Base-by-base conservation (phyloP, 2,797 vertebrate genomes). In the Onychomys arenicola region DNA sequence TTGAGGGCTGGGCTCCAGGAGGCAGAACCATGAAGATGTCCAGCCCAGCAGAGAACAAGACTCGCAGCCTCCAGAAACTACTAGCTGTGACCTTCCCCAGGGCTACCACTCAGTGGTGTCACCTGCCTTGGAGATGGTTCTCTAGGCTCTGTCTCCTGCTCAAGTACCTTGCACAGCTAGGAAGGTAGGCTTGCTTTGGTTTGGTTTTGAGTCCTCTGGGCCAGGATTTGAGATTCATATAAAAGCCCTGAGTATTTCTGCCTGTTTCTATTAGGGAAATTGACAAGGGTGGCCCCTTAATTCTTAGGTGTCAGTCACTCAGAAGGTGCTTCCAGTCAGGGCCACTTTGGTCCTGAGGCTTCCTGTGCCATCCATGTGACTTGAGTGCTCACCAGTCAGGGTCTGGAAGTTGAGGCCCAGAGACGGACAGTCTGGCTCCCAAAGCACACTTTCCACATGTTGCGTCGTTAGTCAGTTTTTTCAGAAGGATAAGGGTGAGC, bases 171-270 rank as follows among this genome's bases (percentile, higher is more conserved):
- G 88, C 1, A 0, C 37, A 40, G 16, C 57, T 85, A n/a, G 73
- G 69, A 84, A 80, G 73, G 55, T 43, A 67, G 83, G 17, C 67
- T 63, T 88, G 71, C 19, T 82, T 89, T 91, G 52, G 23, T 87
- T 96, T 85, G 90, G 43, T 77, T 85, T 46, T 83, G 71, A 92
- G 83, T 34, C 49, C 52, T 32, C 40, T 67, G 43, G 59, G 91
- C 87, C 57, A 49, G 9, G 34, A 17, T 96, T 65, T 91, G 69
- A 89, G 57, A 43, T 91, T 93, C 78, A 52, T 37, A 12, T 91
- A 25, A 75, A 91, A 94, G 23, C 19, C 19, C 21, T n/a, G 6
- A 29, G 25, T 46, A 29, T 21, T 65, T 94, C 59, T 84, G 13
- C 32, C 63, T 67, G 0, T 78, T 94, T 75, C 29, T 93, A 0